These are phyloP conservation scores for Poecilus cupreus DNA, from an alignment of 2,888 invertebrate species.

Conservation along the genomic window DNA sequence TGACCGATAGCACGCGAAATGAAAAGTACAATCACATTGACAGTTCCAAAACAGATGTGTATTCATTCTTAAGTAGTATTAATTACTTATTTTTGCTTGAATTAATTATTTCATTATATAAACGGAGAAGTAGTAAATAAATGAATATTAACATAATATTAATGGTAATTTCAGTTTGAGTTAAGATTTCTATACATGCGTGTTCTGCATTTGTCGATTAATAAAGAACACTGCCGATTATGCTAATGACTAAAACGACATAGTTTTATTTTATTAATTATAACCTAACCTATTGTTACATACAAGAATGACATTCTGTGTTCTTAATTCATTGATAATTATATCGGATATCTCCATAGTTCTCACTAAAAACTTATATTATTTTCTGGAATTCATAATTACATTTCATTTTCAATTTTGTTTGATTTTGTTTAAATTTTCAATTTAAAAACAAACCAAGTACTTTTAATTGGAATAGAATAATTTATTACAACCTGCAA, in stretches of 20 bases:
- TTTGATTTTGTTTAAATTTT: too few species aligned
- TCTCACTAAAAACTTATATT: too few species aligned
- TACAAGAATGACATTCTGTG: slow-evolving; percentile 49
- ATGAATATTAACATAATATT: slow-evolving; percentile 50
- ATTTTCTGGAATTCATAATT: background rate
- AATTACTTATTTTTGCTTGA: slow-evolving; percentile 38
- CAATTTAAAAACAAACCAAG: too few species aligned
- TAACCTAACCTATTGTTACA: slow-evolving; percentile 34
- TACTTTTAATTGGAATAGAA: background rate
- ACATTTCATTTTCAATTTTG: background rate
- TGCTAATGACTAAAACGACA: slow-evolving; percentile 52
- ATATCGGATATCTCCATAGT: too few species aligned
- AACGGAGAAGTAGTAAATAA: slow-evolving; percentile 53
- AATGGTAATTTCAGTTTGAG: slow-evolving; percentile 51
- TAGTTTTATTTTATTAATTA: slow-evolving; percentile 37
- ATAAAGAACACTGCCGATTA: slow-evolving; percentile 44
- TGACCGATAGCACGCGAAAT: slow-evolving; percentile 27
- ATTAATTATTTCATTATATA: slow-evolving; percentile 50
- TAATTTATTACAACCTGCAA: background rate
- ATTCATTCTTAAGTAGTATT: slow-evolving; percentile 47
- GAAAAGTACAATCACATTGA: background rate
- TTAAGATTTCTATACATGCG: slow-evolving; percentile 45
- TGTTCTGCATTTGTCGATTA: slow-evolving; percentile 47
- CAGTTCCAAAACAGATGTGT: slow-evolving; percentile 36
- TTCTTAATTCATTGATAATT: background rate